Base-by-base conservation (phyloP, 2,113 vertebrate genomes). In the Pseudorasbora parva region DNA sequence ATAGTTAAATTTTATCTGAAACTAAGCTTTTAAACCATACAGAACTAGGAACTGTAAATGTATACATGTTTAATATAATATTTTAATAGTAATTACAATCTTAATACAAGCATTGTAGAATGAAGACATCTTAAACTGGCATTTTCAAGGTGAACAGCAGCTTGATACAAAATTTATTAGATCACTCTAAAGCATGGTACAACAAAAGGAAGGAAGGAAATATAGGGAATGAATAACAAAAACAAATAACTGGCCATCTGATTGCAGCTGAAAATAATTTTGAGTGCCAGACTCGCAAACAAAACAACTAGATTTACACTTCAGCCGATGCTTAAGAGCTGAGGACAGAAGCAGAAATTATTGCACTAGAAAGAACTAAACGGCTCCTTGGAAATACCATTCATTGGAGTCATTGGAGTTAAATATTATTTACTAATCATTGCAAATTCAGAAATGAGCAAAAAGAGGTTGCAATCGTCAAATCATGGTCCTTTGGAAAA, bases 81-180 rank as follows among this genome's bases (percentile, higher is more conserved):
- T 75, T 91, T 93, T 92, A 92, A 87, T 93, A 87, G 87, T 91
- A 91, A 91, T 92, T 90, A 90, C 87, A 91, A 90, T 87, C 90
- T 90, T 85, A 89, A 90, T 91, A 90, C 90, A 93, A 88, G 89
- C 88, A 91, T 80, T 43, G 19, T 15, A 74, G 76, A 85, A 81
- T 86, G 68, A 88, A 86, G 84, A 91, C 81, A 89, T 88, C 60
- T 88, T 89, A 54, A 84, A 89, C 89, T 90, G 84, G 89, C 85
- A 91, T 91, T 89, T 88, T 88, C 69, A 84, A 86, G 75, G 78
- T 73, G 89, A 45, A 82, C 64, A 60, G 87, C 81, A 87, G 80
- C 86, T 85, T 21, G 14, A 82, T 86, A 84, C 82, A 88, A 78
- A 75, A 86, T 81, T 72, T 81, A 85, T 86, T 81, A 89, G 83